Evolutionary conservation across 2,797 vertebrate genomes (phyloP), one percentile per base, ranked within the genome.

Genomic region (Anomalospiza imberbis): DNA sequence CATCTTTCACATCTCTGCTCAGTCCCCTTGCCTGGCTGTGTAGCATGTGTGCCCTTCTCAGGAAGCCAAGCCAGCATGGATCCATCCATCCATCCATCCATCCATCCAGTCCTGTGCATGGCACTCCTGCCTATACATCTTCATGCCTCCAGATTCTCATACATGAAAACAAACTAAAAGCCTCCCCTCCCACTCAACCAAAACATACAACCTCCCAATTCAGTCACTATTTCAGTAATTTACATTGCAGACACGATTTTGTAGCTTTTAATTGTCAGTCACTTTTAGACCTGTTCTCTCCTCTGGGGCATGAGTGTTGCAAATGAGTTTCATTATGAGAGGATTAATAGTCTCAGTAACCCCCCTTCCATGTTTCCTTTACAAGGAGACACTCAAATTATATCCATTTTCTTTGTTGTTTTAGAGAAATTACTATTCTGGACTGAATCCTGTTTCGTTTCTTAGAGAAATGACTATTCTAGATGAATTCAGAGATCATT

Each of bases 241-340:
- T 91, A 77, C 94, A 94, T 94, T 86, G 81, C 91, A 95, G 78
- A 95, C 67, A 10, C 17, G 44, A 57, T 89, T 93, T 70, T 62
- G 44, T 87, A 66, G 88, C 70, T 97, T 94, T 92, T 96, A 96
- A 94, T 96, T 94, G 91, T 93, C 83, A 78, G 70, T 94, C 84
- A 62, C 81, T 95, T 95, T 77, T 79, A 95, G 92, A 94, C 89
- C 93, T 95, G 77, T 91, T 96, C 85, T 89, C 55, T 91, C 91
- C 94, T 95, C 54, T 94, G 89, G 76, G 83, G 66, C 66, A 16
- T 42, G 42, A 85, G 70, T 86, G 70, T 96, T 92, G 92, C 94
- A 96, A 91, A 94, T 93, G 88, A 80, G 40, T 94, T 94, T 94
- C 74, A 14, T 92, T 95, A 48, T 54, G 89, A 62, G 76, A 92